Conservation (phyloP, 2,888 invertebrate genomes). For the Stomorhina lunata region DNA sequence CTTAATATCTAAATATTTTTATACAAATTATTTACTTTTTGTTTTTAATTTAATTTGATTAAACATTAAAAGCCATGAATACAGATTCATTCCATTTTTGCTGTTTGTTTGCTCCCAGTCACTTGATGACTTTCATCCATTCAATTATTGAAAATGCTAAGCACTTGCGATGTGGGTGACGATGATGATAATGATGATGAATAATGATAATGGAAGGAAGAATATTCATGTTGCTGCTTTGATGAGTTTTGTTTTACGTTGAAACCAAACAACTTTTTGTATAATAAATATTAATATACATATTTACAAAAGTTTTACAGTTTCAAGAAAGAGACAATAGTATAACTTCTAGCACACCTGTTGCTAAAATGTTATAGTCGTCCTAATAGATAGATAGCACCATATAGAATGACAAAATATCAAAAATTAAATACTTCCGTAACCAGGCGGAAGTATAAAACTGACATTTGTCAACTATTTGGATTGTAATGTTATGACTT, state of each 20-base stretch:
- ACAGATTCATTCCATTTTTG: neutral
- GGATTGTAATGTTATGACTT: neutral
- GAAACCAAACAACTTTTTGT: constrained; percentile 37
- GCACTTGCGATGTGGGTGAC: neutral
- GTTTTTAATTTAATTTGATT: constrained; percentile 40
- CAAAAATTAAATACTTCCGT: constrained; percentile 27
- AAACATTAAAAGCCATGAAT: constrained; percentile 23
- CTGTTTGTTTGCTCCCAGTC: neutral
- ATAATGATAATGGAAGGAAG: no score
- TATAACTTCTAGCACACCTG: constrained; percentile 35
- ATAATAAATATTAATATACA: constrained; percentile 30
- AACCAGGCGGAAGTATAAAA: constrained; percentile 27
- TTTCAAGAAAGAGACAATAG: neutral
- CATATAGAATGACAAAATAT: constrained; percentile 13
- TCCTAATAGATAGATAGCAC: neutral
- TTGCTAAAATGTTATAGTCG: constrained; percentile 3
- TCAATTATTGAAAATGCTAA: neutral
- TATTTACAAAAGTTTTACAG: constrained; percentile 27
- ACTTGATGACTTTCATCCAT: neutral
- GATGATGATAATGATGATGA: neutral
- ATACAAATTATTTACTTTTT: constrained; percentile 9
- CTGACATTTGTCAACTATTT: neutral
- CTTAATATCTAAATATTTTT: neutral
- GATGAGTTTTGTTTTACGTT: constrained; percentile 22
- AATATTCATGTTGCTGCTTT: neutral